These are phyloP conservation scores for Nasonovia ribisnigri DNA, from an alignment of 2,888 invertebrate species.

Conservation along the genomic window DNA sequence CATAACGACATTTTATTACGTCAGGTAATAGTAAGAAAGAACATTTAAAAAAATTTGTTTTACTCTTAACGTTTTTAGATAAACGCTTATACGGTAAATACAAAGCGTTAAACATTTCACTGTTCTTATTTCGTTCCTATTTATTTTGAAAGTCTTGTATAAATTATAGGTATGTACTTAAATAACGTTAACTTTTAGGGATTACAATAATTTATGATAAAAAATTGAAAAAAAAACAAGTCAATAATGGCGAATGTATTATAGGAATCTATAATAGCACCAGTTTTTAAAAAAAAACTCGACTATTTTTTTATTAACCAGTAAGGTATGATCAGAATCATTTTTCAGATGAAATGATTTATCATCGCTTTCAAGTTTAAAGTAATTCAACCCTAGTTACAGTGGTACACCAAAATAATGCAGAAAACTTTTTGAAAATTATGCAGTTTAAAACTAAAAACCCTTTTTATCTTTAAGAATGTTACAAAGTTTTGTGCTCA, in stretches of 20 bases:
- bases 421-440: not conserved
- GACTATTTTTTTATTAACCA: not conserved
- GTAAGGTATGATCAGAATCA: not conserved
- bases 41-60: not conserved
- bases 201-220: not conserved
- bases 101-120: not conserved
- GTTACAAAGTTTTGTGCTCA: not conserved
- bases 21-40: not conserved
- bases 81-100: not conserved
- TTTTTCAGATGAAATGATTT: not conserved
- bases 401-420: not conserved
- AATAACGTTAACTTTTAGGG: not conserved
- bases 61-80: not conserved
- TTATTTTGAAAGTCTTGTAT: not conserved
- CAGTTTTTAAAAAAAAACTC: not conserved
- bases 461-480: not conserved
- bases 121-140: not conserved
- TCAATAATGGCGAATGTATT: not conserved
- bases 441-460: not conserved
- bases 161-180: not conserved
- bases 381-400: not conserved
- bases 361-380: not conserved
- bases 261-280: not conserved
- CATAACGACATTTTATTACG: not conserved
- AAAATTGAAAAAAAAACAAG: not conserved